phyloP scores from a whole-genome alignment of 2,888 invertebrate species.

The Xylota segnis region DNA sequence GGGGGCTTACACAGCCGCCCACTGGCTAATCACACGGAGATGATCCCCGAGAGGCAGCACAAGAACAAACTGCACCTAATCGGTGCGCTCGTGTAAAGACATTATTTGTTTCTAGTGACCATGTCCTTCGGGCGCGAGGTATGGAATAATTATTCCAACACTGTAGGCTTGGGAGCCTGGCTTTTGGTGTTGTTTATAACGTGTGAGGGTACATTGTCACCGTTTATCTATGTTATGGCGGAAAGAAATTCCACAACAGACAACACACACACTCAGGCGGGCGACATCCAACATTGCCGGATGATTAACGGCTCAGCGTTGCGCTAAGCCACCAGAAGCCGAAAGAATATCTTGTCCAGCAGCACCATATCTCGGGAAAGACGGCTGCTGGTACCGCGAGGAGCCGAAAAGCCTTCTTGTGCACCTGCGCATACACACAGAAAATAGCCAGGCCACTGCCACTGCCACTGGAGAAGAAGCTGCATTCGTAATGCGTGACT shows the following conservation, averaged over 20 bases:
- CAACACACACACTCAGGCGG: constrained; percentile 1
- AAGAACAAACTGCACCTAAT: neutral
- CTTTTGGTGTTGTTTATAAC: constrained; percentile 1
- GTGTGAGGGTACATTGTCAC: constrained; percentile 20
- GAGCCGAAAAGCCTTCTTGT: constrained; percentile 1
- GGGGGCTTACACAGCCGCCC: constrained; percentile 23
- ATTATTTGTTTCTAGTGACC: neutral
- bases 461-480: constrained; percentile 4
- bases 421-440: constrained; percentile 37
- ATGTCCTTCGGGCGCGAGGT: neutral
- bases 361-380: constrained; percentile 14
- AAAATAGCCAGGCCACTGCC: constrained; percentile 18
- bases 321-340: constrained; percentile 33
- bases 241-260: neutral
- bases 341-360: constrained; percentile 18
- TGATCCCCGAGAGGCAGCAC: constrained; percentile 4
- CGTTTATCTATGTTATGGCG: constrained; percentile 18
- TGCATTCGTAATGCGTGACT: constrained; percentile 47
- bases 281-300: constrained; percentile 13
- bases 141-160: constrained; percentile 22
- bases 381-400: neutral
- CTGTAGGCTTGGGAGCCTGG: neutral
- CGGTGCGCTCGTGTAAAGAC: neutral
- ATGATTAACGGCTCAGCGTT: constrained; percentile 38
- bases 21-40: constrained; percentile 24